phyloP scores from a whole-genome alignment of 1,140 invertebrate genomes.

The Macrotrachela quadricornifera region DNA sequence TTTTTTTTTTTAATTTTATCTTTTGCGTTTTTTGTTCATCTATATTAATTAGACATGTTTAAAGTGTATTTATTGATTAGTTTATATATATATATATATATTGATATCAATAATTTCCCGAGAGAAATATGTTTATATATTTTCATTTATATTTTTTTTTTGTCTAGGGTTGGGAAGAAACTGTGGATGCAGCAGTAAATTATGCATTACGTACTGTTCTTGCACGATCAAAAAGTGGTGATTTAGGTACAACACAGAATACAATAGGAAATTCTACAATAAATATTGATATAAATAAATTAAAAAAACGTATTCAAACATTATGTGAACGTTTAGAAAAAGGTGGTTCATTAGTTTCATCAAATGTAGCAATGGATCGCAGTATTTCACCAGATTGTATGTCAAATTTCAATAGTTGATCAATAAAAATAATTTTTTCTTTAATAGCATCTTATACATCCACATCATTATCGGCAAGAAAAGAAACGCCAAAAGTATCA shows the following conservation, averaged over 20 bases:
- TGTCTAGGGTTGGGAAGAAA: constrained; percentile 40
- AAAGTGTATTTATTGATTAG: constrained; percentile 10
- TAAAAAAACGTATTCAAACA: constrained; percentile 38
- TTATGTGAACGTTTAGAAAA: constrained; percentile 35
- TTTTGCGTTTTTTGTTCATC: background rate
- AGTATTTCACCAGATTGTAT: too few species aligned
- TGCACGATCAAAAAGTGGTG: constrained; percentile 21
- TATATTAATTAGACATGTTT: background rate
- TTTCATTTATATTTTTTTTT: constrained; percentile 7
- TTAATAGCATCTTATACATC: too few species aligned
- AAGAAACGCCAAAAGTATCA: too few species aligned
- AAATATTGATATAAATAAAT: constrained; percentile 33
- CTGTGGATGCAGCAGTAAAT: constrained; percentile 33
- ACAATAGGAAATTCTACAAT: constrained; percentile 30
- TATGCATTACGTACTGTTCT: constrained; percentile 35
- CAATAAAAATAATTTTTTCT: too few species aligned
- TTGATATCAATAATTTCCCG: constrained; percentile 9
- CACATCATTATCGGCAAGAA: too few species aligned
- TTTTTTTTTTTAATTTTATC: background rate
- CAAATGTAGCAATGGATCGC: background rate
- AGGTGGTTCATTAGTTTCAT: constrained; percentile 17
- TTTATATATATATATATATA: constrained; percentile 9
- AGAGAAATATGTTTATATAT: background rate
- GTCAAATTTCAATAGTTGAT: too few species aligned
- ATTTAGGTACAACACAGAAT: constrained; percentile 22